These are phyloP conservation scores for Vicugna pacos DNA, from an alignment of 2,113 vertebrate species.

Conservation along the genomic window DNA sequence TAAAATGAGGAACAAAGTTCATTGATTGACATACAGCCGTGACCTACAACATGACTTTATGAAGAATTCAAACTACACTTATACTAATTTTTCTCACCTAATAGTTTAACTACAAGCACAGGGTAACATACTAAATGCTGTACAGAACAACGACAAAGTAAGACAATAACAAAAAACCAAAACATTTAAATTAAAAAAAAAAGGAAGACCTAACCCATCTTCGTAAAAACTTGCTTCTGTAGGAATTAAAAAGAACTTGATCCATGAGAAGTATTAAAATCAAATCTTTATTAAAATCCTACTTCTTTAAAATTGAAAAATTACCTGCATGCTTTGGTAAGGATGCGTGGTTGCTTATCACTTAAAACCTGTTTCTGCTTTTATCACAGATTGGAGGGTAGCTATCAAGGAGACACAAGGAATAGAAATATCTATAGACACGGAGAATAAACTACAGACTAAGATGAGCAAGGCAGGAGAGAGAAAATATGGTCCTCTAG, in stretches of 20 bases:
- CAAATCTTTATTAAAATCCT: neutral
- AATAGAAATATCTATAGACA: neutral
- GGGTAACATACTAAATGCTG: neutral
- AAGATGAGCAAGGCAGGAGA: neutral
- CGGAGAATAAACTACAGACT: neutral
- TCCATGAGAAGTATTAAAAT: neutral
- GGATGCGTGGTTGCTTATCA: neutral
- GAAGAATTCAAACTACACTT: conserved; percentile 17
- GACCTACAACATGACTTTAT: neutral
- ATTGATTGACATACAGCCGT: neutral
- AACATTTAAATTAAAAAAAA: neutral
- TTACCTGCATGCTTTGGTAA: neutral
- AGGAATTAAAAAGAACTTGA: neutral
- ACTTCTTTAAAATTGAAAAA: conserved; percentile 17
- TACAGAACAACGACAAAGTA: neutral
- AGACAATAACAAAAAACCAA: neutral
- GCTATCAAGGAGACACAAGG: neutral
- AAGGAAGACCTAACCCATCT: neutral
- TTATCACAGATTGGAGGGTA: neutral
- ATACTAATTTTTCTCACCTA: conserved; percentile 12
- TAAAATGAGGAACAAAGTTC: neutral
- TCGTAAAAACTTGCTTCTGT: conserved; percentile 6
- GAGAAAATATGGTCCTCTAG: neutral
- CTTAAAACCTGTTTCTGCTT: neutral
- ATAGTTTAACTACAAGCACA: neutral